Evolutionary conservation across 2,797 vertebrate species (phyloP), one percentile per base, ranked within the genome.

Genomic region (Neosilurus hyrtlii): DNA sequence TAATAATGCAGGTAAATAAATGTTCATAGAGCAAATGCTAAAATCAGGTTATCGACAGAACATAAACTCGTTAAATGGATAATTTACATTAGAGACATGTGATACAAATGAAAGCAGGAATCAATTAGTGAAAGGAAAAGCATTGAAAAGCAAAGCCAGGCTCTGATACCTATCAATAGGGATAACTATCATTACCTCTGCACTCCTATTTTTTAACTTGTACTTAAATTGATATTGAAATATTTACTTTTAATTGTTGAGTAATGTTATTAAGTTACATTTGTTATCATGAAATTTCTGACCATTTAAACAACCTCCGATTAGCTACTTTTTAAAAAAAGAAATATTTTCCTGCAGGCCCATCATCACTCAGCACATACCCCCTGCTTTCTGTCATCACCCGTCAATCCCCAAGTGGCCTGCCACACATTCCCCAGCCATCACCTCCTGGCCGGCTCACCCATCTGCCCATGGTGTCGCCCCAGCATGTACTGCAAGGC

Each of bases 351-450:
- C 35, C 43, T 79, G 35, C 93, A 98, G 97, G 97, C 4, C 94
- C 97, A 0, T 91, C 96, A 30, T 93, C 97, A 14, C 93, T 98
- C 65, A 93, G 94, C 83, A 93, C 96, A 0, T 97, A 97, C 83
- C 97, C 97, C 0, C 95, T 98, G 63, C 95, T 99, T 83, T 98
- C 96, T 0, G 96, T 99, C 91, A 96, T 98, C 94, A 94, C 96
- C 1, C 93, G 95, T 78, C 97, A 97, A 92, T 96, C 96, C 1
- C 91, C 95, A 0, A 94, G 91, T 87, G 93, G 92, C 88, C 73
- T 91, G 89, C 83, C 89, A 4, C 96, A 94, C 86, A 91, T 97
- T 80, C 87, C 96, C 67, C 90, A 96, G 1, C 87, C 95, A 4
- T 93, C 94, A 43, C 90, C 93, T 0, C 88, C 87, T 7, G 82